A percentile compares a stretch with the other conserved stretches of the same genome.
These are phyloP conservation scores for Helleia helle DNA, from an alignment of 2,888 invertebrate genomes.

Conservation along the genomic window DNA sequence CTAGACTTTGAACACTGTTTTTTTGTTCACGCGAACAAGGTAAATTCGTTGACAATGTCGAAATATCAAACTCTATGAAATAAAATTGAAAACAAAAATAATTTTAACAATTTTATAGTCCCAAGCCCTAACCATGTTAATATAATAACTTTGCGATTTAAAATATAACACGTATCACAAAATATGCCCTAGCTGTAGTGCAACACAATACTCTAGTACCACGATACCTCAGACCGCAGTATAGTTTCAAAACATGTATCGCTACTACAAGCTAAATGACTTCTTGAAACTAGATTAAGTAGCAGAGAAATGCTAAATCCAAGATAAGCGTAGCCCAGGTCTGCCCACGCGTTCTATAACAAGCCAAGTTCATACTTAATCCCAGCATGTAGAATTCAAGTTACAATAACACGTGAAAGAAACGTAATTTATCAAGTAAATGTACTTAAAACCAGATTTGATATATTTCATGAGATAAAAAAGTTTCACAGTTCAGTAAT, in stretches of 20 bases:
- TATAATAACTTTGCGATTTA: too few relatives aligned
- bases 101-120: too few relatives aligned
- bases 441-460: conserved; percentile 4
- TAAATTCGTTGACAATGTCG: too few relatives aligned
- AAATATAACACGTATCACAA: not conserved
- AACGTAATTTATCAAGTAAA: conserved; percentile 2
- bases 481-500: not conserved
- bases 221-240: conserved; percentile 23
- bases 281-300: conserved; percentile 67
- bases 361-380: not conserved
- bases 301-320: conserved; percentile 66
- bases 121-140: too few relatives aligned
- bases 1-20: too few relatives aligned
- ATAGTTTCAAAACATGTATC: conserved; percentile 40
- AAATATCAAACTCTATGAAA: too few relatives aligned
- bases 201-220: conserved; percentile 17
- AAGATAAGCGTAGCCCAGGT: conserved; percentile 66
- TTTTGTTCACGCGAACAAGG: too few relatives aligned
- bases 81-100: too few relatives aligned
- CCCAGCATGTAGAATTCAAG: conserved; percentile 15
- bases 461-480: not conserved
- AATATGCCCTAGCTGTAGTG: conserved; percentile 2
- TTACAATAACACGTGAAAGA: not conserved
- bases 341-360: conserved; percentile 43
- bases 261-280: conserved; percentile 65